Evolutionary conservation across 2,888 invertebrate species (phyloP).

Genomic region (Dasysyrphus albostriatus): DNA sequence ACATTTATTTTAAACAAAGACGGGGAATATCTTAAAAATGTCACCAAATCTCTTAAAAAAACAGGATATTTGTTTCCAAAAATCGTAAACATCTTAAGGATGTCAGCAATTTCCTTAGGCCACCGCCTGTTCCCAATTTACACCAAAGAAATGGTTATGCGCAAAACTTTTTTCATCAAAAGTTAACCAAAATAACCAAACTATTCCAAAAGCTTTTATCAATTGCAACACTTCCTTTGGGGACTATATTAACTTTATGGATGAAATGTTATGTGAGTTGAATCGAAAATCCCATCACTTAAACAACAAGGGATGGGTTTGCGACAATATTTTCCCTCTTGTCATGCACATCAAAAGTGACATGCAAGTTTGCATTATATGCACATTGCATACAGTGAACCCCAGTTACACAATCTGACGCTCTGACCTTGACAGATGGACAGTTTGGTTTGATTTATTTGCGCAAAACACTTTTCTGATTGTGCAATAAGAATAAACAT

Average conservation of each 20-base stretch:
- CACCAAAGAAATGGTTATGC: too few species aligned
- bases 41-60: too few species aligned
- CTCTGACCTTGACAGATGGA: constrained; percentile 25
- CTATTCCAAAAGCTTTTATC: neutral
- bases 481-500: neutral
- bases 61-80: too few species aligned
- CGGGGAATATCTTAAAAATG: too few species aligned
- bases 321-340: neutral
- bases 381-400: constrained; percentile 10
- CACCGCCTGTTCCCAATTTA: too few species aligned
- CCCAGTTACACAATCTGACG: neutral
- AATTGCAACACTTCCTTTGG: neutral
- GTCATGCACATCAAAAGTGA: constrained; percentile 18
- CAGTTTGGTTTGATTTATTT: constrained; percentile 30
- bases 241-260: neutral
- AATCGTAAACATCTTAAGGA: too few species aligned
- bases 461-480: constrained; percentile 7
- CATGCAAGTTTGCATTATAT: constrained; percentile 7
- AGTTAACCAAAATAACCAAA: too few species aligned
- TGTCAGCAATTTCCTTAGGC: too few species aligned
- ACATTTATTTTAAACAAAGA: too few species aligned
- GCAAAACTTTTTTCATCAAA: too few species aligned
- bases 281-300: constrained; percentile 20
- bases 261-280: neutral
- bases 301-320: neutral